Evolutionary conservation across 2,888 invertebrate species (phyloP), one percentile per base, ranked within the genome.

Genomic region (Neocrepidodera transversa): DNA sequence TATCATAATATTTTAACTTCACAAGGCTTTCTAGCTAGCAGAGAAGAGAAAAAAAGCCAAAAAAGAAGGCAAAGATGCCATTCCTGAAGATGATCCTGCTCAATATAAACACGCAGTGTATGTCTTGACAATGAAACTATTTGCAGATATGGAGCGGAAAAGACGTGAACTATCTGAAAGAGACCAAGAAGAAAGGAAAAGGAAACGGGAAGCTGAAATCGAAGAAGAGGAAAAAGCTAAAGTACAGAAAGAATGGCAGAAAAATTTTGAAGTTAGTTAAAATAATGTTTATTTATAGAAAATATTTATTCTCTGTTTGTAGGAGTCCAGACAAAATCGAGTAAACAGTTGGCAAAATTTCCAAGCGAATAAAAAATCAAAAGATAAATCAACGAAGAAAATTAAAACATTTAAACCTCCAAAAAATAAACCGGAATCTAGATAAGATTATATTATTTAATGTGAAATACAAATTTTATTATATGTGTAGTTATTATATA

Each of bases 71-170:
- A 91, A 91, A 76, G 85, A 87, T 65, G 84, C 87, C 8, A 91
- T 97, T 62, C 97, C 97, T 72, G 92, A 93, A 80, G 93, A 93
- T 80, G 91, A 92, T 74, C 91, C 92, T 13, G 84, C 82, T 48
- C 92, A 92, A 76, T 92, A 90, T 77, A 93, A 92, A 81, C 96
- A 96, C 81, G 91, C 97, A 2, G 87, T 97, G 49, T 97, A 97
- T 83, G 96, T 97, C n/a, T 92, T 97, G 88, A 97, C 97, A 8
- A 97, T 97, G 93, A 97, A 99, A 85, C 76, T 87, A 67, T 89
- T 89, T 78, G 99, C 99, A 48, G 99, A 99, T 76, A 91, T 97
- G 89, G 97, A 97, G 75, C 86, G 96, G 50, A 92, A 95, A 80
- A 84, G 91, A 43, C 88, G 94, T 72, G 91, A 93, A 74, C 82